Evolutionary conservation across 2,888 invertebrate species (phyloP).

Genomic region (Diaphora mendica): DNA sequence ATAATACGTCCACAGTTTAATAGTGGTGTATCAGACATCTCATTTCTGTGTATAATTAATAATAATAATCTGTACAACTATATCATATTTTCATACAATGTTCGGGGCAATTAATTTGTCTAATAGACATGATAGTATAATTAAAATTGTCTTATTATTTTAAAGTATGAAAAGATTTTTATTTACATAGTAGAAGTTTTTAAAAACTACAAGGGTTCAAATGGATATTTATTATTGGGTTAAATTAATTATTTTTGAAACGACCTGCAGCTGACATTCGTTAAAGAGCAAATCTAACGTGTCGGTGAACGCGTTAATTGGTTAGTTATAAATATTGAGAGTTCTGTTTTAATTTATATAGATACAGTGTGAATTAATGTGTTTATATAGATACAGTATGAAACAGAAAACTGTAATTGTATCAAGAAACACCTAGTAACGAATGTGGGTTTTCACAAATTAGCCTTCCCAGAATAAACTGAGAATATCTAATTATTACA

Average conservation of each 20-base stretch:
- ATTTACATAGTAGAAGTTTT: not conserved
- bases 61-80: not conserved
- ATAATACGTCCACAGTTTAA: not conserved
- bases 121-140: not conserved
- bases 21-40: not conserved
- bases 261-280: not conserved
- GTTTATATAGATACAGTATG: too few relatives aligned
- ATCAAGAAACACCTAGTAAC: slow-evolving; percentile 21
- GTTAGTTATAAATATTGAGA: not conserved
- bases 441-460: slow-evolving; percentile 23
- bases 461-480: slow-evolving; percentile 32
- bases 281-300: not conserved
- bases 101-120: not conserved
- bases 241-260: not conserved
- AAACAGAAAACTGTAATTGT: not conserved
- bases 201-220: not conserved
- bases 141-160: not conserved
- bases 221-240: not conserved
- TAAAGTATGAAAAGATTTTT: not conserved
- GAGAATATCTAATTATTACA: slow-evolving; percentile 38
- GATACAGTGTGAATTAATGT: too few relatives aligned
- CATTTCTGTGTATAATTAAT: not conserved
- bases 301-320: not conserved
- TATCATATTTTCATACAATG: not conserved
- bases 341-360: not conserved